These are phyloP conservation scores for Oophaga pumilio DNA, from an alignment of 2,113 vertebrate genomes.

Conservation along the genomic window DNA sequence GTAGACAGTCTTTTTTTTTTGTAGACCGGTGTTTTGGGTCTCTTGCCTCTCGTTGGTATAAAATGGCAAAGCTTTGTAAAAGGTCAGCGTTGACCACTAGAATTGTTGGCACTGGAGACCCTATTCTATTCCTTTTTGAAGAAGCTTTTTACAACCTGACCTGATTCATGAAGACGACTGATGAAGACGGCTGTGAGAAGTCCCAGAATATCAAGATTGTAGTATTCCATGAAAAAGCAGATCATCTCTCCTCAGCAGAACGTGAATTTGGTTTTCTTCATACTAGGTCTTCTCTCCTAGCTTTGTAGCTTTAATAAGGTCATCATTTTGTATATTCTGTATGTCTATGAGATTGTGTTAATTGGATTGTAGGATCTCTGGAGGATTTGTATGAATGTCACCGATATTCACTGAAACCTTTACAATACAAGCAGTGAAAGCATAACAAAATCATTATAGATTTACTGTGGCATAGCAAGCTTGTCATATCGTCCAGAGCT, in stretches of 20 bases:
- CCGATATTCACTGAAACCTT: not conserved
- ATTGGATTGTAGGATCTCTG: not conserved
- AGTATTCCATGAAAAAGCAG: not conserved
- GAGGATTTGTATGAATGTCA: conserved; percentile 5
- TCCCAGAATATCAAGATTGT: not conserved
- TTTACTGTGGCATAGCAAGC: not conserved
- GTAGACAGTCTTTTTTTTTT: no score
- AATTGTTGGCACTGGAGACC: no score
- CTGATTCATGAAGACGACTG: no score
- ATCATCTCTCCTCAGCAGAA: not conserved
- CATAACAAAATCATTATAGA: not conserved
- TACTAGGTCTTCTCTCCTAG: not conserved
- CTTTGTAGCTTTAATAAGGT: not conserved
- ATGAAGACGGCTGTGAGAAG: not conserved
- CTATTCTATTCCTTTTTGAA: no score
- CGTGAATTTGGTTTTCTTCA: not conserved
- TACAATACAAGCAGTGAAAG: not conserved
- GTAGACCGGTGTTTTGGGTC: no score
- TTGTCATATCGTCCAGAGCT: conserved; percentile 2
- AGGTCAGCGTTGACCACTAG: no score
- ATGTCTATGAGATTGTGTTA: not conserved
- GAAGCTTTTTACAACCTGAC: no score
- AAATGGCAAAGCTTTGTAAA: no score
- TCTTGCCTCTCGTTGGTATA: no score
- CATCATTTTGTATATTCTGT: not conserved